Conservation (phyloP, 1,140 invertebrate genomes). For the Diabrotica virgifera region DNA sequence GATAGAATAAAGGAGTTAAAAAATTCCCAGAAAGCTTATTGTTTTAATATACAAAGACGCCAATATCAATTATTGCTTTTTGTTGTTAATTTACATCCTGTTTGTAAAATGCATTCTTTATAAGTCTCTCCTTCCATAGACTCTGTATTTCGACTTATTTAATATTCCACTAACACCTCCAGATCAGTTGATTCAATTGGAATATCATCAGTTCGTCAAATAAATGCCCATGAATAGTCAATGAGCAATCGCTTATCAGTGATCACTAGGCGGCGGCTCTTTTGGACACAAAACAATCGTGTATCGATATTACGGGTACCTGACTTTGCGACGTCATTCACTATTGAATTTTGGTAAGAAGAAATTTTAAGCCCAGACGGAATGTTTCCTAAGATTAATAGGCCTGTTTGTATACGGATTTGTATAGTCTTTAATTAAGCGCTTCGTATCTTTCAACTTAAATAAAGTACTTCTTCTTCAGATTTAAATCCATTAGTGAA, state of each 20-base stretch:
- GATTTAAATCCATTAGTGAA: no score
- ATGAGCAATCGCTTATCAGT: slow-evolving; percentile 35
- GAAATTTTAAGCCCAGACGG: slow-evolving; percentile 1
- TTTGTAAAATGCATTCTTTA: slow-evolving; percentile 5
- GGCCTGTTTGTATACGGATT: not conserved
- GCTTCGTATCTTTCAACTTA: not conserved
- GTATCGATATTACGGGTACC: slow-evolving; percentile 31
- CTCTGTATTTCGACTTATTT: slow-evolving; percentile 8
- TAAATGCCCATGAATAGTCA: slow-evolving; percentile 41
- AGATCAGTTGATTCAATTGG: slow-evolving; percentile 39
- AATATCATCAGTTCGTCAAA: slow-evolving; percentile 40
- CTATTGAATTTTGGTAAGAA: slow-evolving; percentile 32
- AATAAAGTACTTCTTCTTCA: no score
- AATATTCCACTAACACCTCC: slow-evolving; percentile 28
- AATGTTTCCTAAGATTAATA: not conserved
- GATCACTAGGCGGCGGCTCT: slow-evolving; percentile 29
- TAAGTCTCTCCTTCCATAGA: not conserved
- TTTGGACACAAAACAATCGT: slow-evolving; percentile 18
- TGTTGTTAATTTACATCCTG: not conserved
- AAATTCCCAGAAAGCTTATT: no score
- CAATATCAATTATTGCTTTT: not conserved
- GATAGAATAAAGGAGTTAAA: no score
- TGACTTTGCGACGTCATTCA: slow-evolving; percentile 35
- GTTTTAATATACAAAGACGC: no score
- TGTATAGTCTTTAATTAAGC: not conserved